Evolutionary conservation across 2,113 vertebrate species (phyloP).

Genomic region (Upupa epops): DNA sequence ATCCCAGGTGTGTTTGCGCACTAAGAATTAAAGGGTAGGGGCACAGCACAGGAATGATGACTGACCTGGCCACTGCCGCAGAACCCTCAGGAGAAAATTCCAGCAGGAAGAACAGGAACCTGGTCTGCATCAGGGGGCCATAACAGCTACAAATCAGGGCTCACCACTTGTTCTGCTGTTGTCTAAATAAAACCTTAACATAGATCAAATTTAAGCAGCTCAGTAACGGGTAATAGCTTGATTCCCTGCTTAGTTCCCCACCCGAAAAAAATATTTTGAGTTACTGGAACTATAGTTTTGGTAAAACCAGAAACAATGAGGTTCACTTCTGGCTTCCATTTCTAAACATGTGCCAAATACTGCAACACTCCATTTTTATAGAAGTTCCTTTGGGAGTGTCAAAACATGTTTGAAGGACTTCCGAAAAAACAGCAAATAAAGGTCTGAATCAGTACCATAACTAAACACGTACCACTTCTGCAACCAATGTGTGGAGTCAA

Average conservation of each 20-base stretch:
- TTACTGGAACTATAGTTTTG: not conserved
- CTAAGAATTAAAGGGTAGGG: not conserved
- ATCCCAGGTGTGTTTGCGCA: not conserved
- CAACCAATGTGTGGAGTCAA: not conserved
- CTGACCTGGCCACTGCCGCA: not conserved
- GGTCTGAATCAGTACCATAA: not conserved
- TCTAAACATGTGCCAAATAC: not conserved
- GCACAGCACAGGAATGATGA: not conserved
- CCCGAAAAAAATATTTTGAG: not conserved
- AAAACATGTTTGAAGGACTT: not conserved
- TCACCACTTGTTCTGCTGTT: constrained; percentile 31
- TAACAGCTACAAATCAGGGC: constrained; percentile 61
- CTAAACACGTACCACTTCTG: not conserved
- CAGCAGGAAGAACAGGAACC: constrained; percentile 36
- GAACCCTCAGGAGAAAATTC: constrained; percentile 21
- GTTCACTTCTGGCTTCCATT: not conserved
- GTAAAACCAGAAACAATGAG: not conserved
- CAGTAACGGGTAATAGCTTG: not conserved
- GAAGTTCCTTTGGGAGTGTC: not conserved
- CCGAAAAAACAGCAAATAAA: not conserved
- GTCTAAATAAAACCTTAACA: constrained; percentile 53
- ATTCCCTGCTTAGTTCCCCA: not conserved
- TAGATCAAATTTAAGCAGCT: constrained; percentile 40
- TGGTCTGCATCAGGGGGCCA: constrained; percentile 30
- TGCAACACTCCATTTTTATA: not conserved